Conservation (phyloP, 2,888 invertebrate species). For the Trilocha varians region DNA sequence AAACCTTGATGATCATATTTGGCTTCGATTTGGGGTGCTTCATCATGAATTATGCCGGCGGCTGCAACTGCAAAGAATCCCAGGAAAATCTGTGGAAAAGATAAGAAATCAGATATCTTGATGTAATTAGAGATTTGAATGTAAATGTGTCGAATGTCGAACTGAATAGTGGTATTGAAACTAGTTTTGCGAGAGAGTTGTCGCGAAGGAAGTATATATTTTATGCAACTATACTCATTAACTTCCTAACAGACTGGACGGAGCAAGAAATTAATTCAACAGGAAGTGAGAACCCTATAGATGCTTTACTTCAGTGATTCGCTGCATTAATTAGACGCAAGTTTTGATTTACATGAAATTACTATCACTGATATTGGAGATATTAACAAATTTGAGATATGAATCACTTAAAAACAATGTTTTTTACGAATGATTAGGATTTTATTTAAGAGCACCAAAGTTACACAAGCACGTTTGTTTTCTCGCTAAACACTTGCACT, state of each 20-base stretch:
- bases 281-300: conserved; percentile 33
- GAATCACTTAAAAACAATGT: not conserved
- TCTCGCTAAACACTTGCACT: conserved; percentile 23
- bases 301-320: conserved; percentile 35
- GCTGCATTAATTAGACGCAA: conserved; percentile 24
- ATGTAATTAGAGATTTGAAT: not conserved
- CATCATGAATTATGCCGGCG: conserved; percentile 61
- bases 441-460: too few species aligned
- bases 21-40: conserved; percentile 49
- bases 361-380: not conserved
- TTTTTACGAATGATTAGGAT: too few species aligned
- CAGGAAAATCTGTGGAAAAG: conserved; percentile 54
- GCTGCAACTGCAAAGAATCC: conserved; percentile 60
- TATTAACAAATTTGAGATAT: not conserved
- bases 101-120: conserved; percentile 2
- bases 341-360: conserved; percentile 2
- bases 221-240: conserved; percentile 3
- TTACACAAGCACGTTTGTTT: too few species aligned
- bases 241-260: conserved; percentile 6
- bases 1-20: conserved; percentile 51
- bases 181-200: conserved; percentile 1
- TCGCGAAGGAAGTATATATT: not conserved
- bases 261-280: conserved; percentile 17
- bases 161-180: not conserved
- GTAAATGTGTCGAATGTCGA: not conserved